These are phyloP conservation scores for Paedocypris micromegethes DNA, from an alignment of 2,797 vertebrate species.

Conservation along the genomic window DNA sequence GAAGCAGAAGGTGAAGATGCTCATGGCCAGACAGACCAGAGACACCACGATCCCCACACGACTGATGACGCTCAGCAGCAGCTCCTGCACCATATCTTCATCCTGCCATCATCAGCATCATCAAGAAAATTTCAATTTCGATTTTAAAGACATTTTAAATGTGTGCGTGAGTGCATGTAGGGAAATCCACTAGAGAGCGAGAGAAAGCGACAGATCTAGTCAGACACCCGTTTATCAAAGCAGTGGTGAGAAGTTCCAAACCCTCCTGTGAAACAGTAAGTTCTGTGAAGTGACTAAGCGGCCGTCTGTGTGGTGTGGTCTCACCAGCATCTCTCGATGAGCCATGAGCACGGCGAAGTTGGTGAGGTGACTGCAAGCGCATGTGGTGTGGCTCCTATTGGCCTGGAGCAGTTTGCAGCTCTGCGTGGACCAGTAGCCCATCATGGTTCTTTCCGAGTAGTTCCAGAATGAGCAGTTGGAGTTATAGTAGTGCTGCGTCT, in stretches of 20 bases:
- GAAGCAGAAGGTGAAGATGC: conserved; percentile 99
- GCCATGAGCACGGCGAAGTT: conserved; percentile 99
- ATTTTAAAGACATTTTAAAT: too few species aligned
- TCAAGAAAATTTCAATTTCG: background rate
- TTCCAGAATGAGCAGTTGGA: conserved; percentile 99
- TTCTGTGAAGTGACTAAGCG: too few species aligned
- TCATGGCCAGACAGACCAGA: conserved; percentile 91
- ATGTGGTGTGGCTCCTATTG: conserved; percentile 94
- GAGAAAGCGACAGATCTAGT: too few species aligned
- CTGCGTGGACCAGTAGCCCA: conserved; percentile 99
- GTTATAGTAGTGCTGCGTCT: conserved; percentile 98
- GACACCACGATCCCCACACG: conserved; percentile 95
- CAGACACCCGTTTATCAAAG: too few species aligned
- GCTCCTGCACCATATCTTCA: conserved; percentile 78
- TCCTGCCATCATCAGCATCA: conserved; percentile 61
- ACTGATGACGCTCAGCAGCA: conserved; percentile 90
- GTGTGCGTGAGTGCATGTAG: too few species aligned
- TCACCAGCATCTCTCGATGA: conserved; percentile 85
- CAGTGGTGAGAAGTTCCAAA: too few species aligned
- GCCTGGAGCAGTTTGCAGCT: conserved; percentile 95
- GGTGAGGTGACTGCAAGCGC: conserved; percentile 95
- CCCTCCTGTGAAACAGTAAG: too few species aligned
- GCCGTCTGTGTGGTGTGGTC: conserved; percentile 41
- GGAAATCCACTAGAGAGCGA: background rate
- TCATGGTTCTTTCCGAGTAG: conserved; percentile 99